Evolutionary conservation across 2,888 invertebrate genomes (phyloP).

Genomic region (Diaprepes abbreviatus): DNA sequence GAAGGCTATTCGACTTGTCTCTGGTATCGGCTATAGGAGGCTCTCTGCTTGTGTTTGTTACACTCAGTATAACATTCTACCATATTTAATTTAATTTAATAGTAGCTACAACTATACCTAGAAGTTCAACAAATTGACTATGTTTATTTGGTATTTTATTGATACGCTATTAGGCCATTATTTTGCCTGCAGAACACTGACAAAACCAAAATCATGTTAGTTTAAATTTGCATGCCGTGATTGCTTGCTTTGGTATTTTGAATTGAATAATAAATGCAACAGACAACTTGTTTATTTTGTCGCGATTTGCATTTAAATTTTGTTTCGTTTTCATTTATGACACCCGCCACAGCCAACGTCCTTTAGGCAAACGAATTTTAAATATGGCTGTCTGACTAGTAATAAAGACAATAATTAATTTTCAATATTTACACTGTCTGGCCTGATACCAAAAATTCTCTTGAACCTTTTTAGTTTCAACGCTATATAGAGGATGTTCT

Average conservation of each 20-base stretch:
- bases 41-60: no score
- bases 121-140: not conserved
- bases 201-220: slow-evolving; percentile 9
- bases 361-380: not conserved
- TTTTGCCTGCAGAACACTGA: not conserved
- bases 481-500: no score
- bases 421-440: no score
- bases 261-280: slow-evolving; percentile 13
- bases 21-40: no score
- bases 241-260: slow-evolving; percentile 17
- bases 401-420: not conserved
- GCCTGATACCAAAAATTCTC: no score
- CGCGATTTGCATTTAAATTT: slow-evolving; percentile 9
- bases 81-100: no score
- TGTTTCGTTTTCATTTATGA: slow-evolving; percentile 10
- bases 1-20: no score
- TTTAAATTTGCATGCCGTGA: slow-evolving; percentile 12
- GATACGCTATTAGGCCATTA: not conserved
- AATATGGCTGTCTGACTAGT: not conserved
- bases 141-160: not conserved
- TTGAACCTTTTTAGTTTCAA: no score
- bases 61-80: no score
- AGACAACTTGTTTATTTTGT: slow-evolving; percentile 7
- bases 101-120: no score
- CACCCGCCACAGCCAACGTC: not conserved